A percentile compares a stretch with the other conserved stretches of the same genome.
Conservation (phyloP, 1,140 invertebrate genomes). For the Rhyacophila brunnea region DNA sequence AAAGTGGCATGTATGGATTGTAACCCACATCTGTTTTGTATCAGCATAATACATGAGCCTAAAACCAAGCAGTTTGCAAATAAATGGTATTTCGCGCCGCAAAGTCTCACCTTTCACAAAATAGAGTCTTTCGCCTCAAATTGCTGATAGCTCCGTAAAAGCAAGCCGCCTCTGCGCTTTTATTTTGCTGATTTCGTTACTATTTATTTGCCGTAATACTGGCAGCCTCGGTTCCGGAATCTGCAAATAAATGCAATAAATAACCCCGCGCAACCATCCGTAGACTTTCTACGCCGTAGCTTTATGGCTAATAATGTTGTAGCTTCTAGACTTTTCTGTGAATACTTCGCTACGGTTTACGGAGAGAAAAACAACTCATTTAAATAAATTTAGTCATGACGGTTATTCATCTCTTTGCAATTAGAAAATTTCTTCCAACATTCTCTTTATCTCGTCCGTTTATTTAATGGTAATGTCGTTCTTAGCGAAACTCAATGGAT, state of each 20-base stretch:
- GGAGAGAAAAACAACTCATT: neutral
- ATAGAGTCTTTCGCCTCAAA: too few relatives aligned
- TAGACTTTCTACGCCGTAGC: constrained; percentile 7
- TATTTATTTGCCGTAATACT: constrained; percentile 10
- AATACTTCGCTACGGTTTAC: neutral
- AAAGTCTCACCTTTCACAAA: too few relatives aligned
- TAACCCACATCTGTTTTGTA: too few relatives aligned
- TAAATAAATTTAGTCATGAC: neutral
- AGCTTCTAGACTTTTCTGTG: constrained; percentile 1
- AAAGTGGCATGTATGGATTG: too few relatives aligned
- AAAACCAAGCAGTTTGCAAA: too few relatives aligned
- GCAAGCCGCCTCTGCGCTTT: constrained; percentile 1
- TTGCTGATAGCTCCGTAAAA: too few relatives aligned
- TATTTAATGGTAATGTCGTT: too few relatives aligned
- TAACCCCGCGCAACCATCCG: constrained; percentile 8
- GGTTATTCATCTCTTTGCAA: neutral
- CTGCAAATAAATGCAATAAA: constrained; percentile 26
- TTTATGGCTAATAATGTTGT: constrained; percentile 7
- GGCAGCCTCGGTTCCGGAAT: constrained; percentile 1
- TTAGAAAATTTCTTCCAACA: constrained; percentile 3
- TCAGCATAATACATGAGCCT: too few relatives aligned
- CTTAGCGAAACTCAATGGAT: too few relatives aligned
- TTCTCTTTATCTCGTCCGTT: too few relatives aligned
- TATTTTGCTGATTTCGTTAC: constrained; percentile 12
- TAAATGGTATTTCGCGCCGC: too few relatives aligned